These are phyloP conservation scores for Labeo calbasu DNA, from an alignment of 2,797 vertebrate species.

Conservation along the genomic window DNA sequence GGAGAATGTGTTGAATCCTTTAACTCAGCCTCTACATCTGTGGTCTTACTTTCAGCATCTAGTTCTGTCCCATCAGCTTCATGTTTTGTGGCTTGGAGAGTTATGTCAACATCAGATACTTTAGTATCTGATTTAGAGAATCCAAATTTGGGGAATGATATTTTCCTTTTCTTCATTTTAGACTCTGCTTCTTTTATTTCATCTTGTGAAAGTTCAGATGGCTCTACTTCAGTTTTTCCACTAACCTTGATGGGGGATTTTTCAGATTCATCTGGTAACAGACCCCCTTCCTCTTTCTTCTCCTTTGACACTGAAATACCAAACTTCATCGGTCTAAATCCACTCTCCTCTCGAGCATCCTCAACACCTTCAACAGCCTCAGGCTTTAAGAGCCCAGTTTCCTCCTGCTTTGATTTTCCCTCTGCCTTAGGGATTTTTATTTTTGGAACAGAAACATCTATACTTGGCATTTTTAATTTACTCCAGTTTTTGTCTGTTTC, in stretches of 20 bases:
- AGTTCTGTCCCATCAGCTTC: constrained; percentile 4
- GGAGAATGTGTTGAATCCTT: constrained; percentile 50
- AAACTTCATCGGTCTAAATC: constrained; percentile 1
- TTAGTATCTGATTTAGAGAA: constrained; percentile 60
- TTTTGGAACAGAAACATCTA: constrained; percentile 43
- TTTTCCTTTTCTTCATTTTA: constrained; percentile 47
- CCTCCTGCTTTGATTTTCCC: constrained; percentile 25
- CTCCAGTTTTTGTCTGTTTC: constrained; percentile 17
- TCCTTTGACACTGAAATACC: constrained; percentile 12
- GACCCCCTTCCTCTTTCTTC: constrained; percentile 14
- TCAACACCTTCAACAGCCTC: not conserved
- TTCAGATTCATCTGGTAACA: constrained; percentile 42
- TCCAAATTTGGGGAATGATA: constrained; percentile 64
- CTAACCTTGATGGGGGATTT: not conserved
- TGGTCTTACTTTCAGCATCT: constrained; percentile 40
- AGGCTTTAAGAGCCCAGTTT: constrained; percentile 7
- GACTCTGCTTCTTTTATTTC: not conserved
- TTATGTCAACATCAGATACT: constrained; percentile 55
- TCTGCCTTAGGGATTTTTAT: constrained; percentile 49
- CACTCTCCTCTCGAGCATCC: not conserved
- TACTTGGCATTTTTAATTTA: constrained; percentile 34
- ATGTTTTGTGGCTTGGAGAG: constrained; percentile 47
- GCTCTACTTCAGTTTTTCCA: constrained; percentile 22
- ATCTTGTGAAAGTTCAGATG: constrained; percentile 20
- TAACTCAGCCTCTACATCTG: constrained; percentile 37